These are phyloP conservation scores for Saccopteryx bilineata DNA, from an alignment of 2,113 vertebrate genomes.

Conservation along the genomic window DNA sequence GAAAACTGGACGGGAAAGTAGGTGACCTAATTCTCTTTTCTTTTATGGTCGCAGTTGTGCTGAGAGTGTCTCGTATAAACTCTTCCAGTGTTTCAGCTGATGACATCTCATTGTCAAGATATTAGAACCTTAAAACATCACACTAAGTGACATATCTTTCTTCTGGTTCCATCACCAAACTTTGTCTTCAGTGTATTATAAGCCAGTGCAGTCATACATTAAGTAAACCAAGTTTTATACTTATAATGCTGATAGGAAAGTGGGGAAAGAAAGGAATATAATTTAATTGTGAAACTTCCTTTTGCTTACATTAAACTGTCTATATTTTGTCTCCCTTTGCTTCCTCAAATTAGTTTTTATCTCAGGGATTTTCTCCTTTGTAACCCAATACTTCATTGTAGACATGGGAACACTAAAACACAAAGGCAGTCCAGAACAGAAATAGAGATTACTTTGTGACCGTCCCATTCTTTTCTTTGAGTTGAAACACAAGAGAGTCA, in stretches of 20 bases:
- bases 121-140: conserved; percentile 33
- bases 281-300: background rate
- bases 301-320: background rate
- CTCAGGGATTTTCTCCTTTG: conserved; percentile 37
- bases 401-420: conserved; percentile 14
- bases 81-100: conserved; percentile 3
- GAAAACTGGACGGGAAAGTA: conserved; percentile 29
- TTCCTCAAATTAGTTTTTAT: conserved; percentile 46
- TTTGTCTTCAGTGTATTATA: conserved; percentile 34
- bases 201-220: background rate
- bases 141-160: background rate
- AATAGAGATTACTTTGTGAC: background rate
- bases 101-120: conserved; percentile 38
- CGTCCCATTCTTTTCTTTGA: conserved; percentile 24
- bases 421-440: conserved; percentile 16
- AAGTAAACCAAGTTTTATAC: background rate
- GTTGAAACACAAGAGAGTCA: background rate
- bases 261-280: background rate
- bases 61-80: conserved; percentile 40
- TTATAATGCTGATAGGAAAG: background rate
- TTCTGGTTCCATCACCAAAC: background rate
- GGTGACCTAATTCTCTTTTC: conserved; percentile 74
- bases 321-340: background rate
- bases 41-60: conserved; percentile 1
- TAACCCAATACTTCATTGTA: background rate